A percentile compares a stretch with the other conserved stretches of the same genome.
Evolutionary conservation across 2,113 vertebrate genomes (phyloP).

Genomic region (Taurulus bubalis): DNA sequence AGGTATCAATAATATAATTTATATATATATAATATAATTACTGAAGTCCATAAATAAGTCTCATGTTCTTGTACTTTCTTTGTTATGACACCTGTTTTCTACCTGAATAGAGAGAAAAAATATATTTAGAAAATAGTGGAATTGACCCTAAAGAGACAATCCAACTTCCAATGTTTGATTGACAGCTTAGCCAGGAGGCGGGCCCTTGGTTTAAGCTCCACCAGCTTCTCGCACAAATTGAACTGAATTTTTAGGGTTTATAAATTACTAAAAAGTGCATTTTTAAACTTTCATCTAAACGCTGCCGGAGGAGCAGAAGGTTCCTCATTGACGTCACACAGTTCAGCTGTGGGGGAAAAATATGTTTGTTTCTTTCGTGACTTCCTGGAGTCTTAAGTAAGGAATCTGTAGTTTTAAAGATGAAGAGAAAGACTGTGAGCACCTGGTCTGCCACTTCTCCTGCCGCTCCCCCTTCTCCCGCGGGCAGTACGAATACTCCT

Average conservation of each 20-base stretch:
- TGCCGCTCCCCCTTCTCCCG: slow-evolving; percentile 89
- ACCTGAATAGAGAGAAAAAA: background rate
- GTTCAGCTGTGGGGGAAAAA: no score
- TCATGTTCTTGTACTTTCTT: background rate
- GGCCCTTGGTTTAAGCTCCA: rapidly evolving
- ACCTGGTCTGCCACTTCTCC: slow-evolving; percentile 91
- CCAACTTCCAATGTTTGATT: background rate
- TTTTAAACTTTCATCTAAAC: no score
- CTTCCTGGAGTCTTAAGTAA: no score
- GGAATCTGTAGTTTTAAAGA: background rate
- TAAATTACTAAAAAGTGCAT: no score
- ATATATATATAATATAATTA: background rate
- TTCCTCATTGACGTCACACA: no score
- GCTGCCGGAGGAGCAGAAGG: no score
- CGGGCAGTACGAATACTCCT: slow-evolving; percentile 88
- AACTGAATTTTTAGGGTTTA: background rate
- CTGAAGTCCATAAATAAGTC: no score
- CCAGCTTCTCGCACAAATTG: background rate
- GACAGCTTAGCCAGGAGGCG: background rate
- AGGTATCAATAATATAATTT: no score
- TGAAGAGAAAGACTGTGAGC: no score
- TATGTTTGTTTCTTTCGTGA: no score
- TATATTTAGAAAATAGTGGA: background rate
- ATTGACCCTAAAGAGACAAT: no score
- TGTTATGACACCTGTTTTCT: background rate